These are phyloP conservation scores for Procavia capensis DNA, from an alignment of 2,113 vertebrate genomes.

Conservation along the genomic window DNA sequence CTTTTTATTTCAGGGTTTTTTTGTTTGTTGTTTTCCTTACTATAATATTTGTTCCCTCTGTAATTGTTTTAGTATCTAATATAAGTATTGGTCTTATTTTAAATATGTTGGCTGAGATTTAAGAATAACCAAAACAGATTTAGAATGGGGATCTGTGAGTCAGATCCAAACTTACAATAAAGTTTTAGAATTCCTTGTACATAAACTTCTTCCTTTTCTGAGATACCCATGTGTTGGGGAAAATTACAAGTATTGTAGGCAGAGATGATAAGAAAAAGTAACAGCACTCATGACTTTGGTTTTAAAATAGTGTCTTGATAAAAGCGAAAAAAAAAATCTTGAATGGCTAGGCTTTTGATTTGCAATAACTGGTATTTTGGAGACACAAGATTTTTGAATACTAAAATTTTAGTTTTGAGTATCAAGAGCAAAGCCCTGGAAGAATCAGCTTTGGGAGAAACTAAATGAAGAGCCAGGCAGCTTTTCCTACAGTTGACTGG, in stretches of 20 bases:
- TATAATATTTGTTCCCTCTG: neutral
- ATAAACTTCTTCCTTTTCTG: neutral
- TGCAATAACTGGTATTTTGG: conserved; percentile 6
- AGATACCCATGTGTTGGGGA: neutral
- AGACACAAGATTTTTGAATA: neutral
- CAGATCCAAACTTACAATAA: neutral
- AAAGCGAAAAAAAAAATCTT: neutral
- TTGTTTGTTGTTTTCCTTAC: neutral
- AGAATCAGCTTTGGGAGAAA: neutral
- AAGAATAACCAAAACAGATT: neutral
- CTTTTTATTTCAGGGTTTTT: neutral
- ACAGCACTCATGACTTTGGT: neutral
- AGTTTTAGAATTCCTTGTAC: neutral
- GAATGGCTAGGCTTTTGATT: neutral
- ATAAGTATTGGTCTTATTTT: neutral
- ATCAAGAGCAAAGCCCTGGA: neutral
- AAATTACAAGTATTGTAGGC: neutral
- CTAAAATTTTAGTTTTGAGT: neutral
- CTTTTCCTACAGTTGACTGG: neutral
- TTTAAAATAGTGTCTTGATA: conserved; percentile 46
- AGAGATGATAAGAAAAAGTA: conserved; percentile 21
- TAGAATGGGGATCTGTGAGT: neutral
- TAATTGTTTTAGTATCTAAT: neutral
- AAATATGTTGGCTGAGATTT: conserved; percentile 49
- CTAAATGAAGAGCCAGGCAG: neutral